phyloP scores from a whole-genome alignment of 2,888 invertebrate genomes.

The Cataglyphis altisquamis region DNA sequence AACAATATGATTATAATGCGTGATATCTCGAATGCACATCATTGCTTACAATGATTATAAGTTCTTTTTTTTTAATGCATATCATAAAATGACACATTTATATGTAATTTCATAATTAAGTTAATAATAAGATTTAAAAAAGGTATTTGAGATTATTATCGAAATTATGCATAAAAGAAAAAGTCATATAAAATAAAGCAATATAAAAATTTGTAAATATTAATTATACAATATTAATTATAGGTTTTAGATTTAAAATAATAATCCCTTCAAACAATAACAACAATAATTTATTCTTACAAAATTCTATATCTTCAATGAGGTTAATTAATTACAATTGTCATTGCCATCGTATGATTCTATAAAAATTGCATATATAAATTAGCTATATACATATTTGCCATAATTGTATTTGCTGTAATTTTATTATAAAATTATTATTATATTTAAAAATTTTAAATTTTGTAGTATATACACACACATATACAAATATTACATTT shows the following conservation, averaged over 20 bases:
- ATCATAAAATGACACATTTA: constrained; percentile 23
- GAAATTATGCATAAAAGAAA: constrained; percentile 20
- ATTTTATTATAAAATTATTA: not conserved
- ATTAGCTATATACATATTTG: constrained; percentile 42
- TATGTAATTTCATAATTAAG: not conserved
- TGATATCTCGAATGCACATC: not conserved
- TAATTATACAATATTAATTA: not conserved
- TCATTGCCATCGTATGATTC: constrained; percentile 86
- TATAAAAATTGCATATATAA: constrained; percentile 69
- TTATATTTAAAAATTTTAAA: not conserved
- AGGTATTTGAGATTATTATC: not conserved
- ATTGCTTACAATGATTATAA: not conserved
- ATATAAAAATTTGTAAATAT: constrained; percentile 16
- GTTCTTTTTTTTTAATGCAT: constrained; percentile 9
- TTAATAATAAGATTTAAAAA: not conserved
- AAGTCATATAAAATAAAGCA: not conserved
- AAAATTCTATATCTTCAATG: constrained; percentile 89
- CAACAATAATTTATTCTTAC: constrained; percentile 82
- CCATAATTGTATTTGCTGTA: constrained; percentile 10
- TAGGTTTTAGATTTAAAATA: constrained; percentile 6
- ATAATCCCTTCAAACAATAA: constrained; percentile 76
- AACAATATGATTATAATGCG: not conserved
- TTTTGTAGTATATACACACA: too few species aligned
- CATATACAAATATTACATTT: too few species aligned
- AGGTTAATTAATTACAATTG: constrained; percentile 90